These are phyloP conservation scores for Phengaris alcon DNA, from an alignment of 2,888 invertebrate species.

Conservation along the genomic window DNA sequence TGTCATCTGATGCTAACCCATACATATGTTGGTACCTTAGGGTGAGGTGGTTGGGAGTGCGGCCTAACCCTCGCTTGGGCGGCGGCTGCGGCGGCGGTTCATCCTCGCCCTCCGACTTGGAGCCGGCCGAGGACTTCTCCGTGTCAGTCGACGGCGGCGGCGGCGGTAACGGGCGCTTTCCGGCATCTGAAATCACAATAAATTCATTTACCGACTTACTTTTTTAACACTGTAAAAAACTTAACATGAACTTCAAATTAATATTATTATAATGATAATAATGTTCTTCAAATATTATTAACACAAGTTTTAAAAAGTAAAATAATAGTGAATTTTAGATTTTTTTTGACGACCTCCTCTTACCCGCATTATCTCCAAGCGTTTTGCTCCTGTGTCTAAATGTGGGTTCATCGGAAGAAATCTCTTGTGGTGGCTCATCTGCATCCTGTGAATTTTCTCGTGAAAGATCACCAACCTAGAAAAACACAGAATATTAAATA, in stretches of 20 bases:
- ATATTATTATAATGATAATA: too few species aligned
- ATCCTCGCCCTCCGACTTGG: constrained; percentile 93
- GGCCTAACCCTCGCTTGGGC: constrained; percentile 85
- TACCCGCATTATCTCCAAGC: constrained; percentile 90
- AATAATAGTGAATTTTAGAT: not conserved
- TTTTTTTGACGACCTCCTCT: constrained; percentile 22
- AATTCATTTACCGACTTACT: not conserved
- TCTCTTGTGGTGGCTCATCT: constrained; percentile 71
- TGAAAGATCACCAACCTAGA: constrained; percentile 83
- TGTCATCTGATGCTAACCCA: constrained; percentile 51
- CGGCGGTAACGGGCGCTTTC: constrained; percentile 34
- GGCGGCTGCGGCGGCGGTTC: constrained; percentile 84
- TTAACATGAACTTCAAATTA: too few species aligned
- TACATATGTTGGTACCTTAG: constrained; percentile 82
- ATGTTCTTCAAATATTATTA: not conserved
- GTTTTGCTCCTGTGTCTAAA: constrained; percentile 94
- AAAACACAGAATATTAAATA: not conserved
- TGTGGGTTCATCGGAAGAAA: constrained; percentile 56
- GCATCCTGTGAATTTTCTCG: constrained; percentile 85
- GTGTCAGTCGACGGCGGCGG: constrained; percentile 67
- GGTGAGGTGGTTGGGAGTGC: constrained; percentile 95
- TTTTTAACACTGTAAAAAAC: not conserved
- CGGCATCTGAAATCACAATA: constrained; percentile 40
- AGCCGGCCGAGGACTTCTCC: constrained; percentile 82
- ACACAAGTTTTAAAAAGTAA: constrained; percentile 6